A percentile compares a stretch with the other conserved stretches of the same genome.
These are phyloP conservation scores for Phragmatobia fuliginosa DNA, from an alignment of 2,888 invertebrate genomes.

Conservation along the genomic window DNA sequence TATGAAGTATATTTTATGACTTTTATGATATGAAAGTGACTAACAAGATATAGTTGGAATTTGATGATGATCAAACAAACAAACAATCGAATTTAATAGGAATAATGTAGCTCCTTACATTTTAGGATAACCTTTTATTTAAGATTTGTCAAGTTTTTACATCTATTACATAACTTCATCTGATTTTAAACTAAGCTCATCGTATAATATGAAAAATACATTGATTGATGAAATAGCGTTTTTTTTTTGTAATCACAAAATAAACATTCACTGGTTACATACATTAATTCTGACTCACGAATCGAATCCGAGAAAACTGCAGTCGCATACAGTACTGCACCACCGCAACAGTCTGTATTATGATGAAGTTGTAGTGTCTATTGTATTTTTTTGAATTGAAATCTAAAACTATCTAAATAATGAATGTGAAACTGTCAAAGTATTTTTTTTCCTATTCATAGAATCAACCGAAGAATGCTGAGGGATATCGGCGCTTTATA, in stretches of 20 bases:
- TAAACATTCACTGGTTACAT: no score
- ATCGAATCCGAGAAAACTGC: no score
- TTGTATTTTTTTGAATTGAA: background rate
- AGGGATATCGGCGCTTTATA: slow-evolving; percentile 57
- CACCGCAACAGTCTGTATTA: background rate
- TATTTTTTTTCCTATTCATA: slow-evolving; percentile 71
- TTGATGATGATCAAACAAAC: background rate
- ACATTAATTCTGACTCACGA: no score
- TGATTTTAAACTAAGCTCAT: background rate
- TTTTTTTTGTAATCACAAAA: no score
- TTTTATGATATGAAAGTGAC: background rate
- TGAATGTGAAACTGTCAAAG: slow-evolving; percentile 56
- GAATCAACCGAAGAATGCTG: slow-evolving; percentile 62
- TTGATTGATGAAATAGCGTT: no score
- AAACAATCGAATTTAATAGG: background rate
- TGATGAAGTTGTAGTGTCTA: background rate
- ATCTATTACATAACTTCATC: background rate
- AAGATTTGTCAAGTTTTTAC: no score
- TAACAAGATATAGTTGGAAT: background rate
- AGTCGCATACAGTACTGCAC: no score
- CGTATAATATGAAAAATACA: no score
- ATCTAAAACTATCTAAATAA: slow-evolving; percentile 43
- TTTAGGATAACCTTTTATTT: no score
- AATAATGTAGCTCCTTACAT: no score
- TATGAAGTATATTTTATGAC: background rate